Conservation (phyloP, 2,888 invertebrate genomes). For the Oligia fasciuncula region DNA sequence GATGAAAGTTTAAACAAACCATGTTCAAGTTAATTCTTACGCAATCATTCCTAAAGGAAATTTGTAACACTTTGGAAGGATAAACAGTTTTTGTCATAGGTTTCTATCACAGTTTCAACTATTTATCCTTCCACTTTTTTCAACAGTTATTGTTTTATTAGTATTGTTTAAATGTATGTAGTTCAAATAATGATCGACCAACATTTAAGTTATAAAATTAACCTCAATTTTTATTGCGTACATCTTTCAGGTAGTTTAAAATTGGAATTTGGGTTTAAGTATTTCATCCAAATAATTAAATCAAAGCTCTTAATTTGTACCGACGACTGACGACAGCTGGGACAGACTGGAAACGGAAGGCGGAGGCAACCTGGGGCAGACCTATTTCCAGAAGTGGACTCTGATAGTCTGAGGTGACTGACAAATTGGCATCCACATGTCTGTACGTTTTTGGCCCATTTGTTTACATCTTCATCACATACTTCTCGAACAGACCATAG, state of each 20-base stretch:
- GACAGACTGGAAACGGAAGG: too few species aligned
- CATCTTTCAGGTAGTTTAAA: background rate
- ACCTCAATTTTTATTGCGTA: background rate
- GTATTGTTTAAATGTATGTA: background rate
- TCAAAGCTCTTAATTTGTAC: background rate
- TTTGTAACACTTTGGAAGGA: background rate
- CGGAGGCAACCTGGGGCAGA: too few species aligned
- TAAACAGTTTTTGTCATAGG: too few species aligned
- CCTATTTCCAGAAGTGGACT: too few species aligned
- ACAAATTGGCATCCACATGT: background rate
- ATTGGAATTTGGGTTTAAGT: background rate
- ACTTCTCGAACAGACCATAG: background rate
- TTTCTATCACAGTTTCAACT: background rate
- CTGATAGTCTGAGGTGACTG: too few species aligned
- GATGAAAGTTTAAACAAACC: background rate
- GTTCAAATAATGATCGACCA: background rate
- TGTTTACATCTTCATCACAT: background rate
- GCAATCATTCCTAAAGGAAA: background rate
- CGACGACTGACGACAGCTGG: too few species aligned
- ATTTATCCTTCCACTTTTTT: background rate
- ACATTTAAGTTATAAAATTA: background rate
- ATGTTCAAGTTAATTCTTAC: background rate
- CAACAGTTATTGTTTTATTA: background rate
- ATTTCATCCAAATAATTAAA: background rate
- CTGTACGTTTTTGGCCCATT: background rate